phyloP scores from a whole-genome alignment of 2,113 vertebrate species.

The Glaucomys volans region DNA sequence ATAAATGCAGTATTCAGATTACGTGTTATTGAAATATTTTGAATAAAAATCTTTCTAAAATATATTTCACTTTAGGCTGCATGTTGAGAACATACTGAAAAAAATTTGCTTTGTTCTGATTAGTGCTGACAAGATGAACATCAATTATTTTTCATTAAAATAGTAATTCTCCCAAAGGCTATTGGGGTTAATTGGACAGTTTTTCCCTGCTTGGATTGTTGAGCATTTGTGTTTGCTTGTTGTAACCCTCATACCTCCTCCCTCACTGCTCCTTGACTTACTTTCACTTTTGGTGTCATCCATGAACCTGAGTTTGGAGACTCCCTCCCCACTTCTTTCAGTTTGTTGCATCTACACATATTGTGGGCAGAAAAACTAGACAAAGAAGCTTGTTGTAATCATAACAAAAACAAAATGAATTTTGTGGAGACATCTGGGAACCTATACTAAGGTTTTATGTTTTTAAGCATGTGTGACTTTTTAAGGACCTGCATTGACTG shows the following conservation, averaged over 20 bases:
- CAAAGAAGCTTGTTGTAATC: background rate
- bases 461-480: background rate
- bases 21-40: conserved; percentile 48
- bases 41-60: conserved; percentile 12
- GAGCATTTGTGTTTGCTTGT: background rate
- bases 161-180: background rate
- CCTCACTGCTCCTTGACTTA: background rate
- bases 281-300: background rate
- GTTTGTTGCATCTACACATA: background rate
- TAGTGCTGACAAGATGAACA: background rate
- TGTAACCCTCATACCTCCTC: background rate
- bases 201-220: background rate
- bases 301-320: background rate
- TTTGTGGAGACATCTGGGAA: conserved; percentile 29
- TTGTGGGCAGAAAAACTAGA: background rate
- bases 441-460: background rate
- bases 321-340: background rate
- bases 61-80: background rate
- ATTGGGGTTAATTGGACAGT: background rate
- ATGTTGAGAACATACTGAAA: background rate
- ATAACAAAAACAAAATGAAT: background rate
- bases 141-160: conserved; percentile 18
- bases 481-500: background rate
- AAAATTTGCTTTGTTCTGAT: background rate
- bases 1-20: background rate